These are phyloP conservation scores for Coranthus polyacanthus DNA, from an alignment of 2,797 vertebrate species.

Conservation along the genomic window DNA sequence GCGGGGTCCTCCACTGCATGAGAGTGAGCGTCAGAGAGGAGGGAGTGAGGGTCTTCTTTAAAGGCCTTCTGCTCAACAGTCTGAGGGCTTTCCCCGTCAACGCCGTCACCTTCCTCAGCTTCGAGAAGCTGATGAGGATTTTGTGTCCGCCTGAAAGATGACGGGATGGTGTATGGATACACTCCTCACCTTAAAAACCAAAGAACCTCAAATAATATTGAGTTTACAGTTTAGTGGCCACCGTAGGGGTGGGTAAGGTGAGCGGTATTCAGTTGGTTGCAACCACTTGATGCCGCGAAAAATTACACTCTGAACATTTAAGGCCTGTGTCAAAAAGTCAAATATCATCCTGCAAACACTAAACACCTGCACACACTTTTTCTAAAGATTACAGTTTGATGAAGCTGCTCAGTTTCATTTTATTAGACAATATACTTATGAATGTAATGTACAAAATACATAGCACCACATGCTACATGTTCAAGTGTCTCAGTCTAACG, in stretches of 20 bases:
- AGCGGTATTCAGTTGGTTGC: too few species aligned
- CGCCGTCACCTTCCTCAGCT: slow-evolving; percentile 89
- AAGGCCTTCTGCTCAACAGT: slow-evolving; percentile 87
- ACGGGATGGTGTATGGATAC: background rate
- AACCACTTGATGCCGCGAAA: too few species aligned
- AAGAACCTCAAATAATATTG: background rate
- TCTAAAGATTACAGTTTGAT: background rate
- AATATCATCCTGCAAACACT: background rate
- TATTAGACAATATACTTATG: too few species aligned
- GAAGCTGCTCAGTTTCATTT: background rate
- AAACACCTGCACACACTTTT: background rate
- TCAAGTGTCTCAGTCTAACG: too few species aligned
- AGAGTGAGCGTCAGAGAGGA: slow-evolving; percentile 83
- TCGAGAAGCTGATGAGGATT: slow-evolving; percentile 82
- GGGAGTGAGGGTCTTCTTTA: slow-evolving; percentile 86
- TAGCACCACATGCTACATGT: too few species aligned
- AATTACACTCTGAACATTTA: too few species aligned
- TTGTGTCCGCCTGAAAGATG: slow-evolving; percentile 52
- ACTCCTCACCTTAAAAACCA: too few species aligned
- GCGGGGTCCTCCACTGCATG: slow-evolving; percentile 86
- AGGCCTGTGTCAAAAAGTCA: too few species aligned
- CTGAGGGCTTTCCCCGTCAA: slow-evolving; percentile 91
- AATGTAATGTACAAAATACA: too few species aligned
- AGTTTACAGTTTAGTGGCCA: too few species aligned
- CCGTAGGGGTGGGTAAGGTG: too few species aligned